Conservation (phyloP, 2,888 invertebrate genomes). For the Baccha elongata region DNA sequence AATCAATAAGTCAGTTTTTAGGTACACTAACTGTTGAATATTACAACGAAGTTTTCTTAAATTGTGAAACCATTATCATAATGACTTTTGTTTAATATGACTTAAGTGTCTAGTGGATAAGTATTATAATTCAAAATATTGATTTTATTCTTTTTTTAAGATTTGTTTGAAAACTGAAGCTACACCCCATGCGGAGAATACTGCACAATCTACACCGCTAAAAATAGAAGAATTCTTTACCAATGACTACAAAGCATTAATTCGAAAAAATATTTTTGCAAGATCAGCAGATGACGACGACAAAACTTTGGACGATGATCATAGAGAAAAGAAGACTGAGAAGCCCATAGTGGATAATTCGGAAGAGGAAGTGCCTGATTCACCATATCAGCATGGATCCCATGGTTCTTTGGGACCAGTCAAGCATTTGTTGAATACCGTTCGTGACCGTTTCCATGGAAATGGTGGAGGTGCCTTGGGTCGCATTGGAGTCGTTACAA, state of each 20-base stretch:
- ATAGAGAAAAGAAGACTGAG: constrained; percentile 31
- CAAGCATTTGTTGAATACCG: constrained; percentile 79
- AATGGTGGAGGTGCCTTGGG: constrained; percentile 41
- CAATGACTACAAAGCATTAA: constrained; percentile 4
- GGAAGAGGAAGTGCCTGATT: constrained; percentile 34
- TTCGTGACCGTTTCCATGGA: constrained; percentile 77
- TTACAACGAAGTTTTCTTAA: no score
- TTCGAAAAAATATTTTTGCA: constrained; percentile 33
- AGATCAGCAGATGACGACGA: constrained; percentile 58
- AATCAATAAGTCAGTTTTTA: no score
- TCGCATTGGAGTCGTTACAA: constrained; percentile 18
- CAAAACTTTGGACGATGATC: constrained; percentile 48
- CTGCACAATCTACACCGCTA: constrained; percentile 15
- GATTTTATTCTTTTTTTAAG: constrained; percentile 24
- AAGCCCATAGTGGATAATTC: constrained; percentile 44
- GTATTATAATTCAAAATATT: background rate
- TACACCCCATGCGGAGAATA: constrained; percentile 6
- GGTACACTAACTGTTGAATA: no score
- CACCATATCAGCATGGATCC: constrained; percentile 51
- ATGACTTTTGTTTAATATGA: background rate
- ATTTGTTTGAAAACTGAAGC: constrained; percentile 60
- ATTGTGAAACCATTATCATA: background rate
- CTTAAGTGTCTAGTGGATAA: background rate
- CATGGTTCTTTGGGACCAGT: constrained; percentile 77
- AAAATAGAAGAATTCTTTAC: constrained; percentile 34